Evolutionary conservation across 2,797 vertebrate species (phyloP), one percentile per base, ranked within the genome.

Genomic region (Diplodus puntazzo): DNA sequence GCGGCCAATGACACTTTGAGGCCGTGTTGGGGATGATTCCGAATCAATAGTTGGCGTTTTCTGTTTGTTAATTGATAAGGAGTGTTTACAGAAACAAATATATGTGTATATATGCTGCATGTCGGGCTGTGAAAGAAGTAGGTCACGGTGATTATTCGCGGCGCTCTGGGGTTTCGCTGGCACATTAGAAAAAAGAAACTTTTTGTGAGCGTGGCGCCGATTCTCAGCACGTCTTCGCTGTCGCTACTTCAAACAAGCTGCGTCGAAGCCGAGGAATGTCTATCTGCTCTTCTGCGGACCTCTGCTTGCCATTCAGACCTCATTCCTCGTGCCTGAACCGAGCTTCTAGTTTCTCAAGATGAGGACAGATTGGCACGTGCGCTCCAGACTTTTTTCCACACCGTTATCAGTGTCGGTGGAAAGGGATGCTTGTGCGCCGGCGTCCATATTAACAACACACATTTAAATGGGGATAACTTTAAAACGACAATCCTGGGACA

Each of bases 231-330:
- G 81, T 84, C 77, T 46, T 54, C 81, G 54, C 84, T 80, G 84
- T 87, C 66, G 69, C 75, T 54, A 42, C 81, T 88, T 91, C 87
- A 86, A 87, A 88, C 79, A 73, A 75, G 75, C 61, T 77, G 10
- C 1, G 74, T 79, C 71, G 83, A 71, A 89, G 81, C 62, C 81
- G 80, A 88, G 79, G 83, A 84, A 81, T 73, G 82, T 66, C 83
- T 77, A 60, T 84, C 84, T 80, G 74, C 82, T 82, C 80, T 82
- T 86, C 85, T 73, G 82, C 62, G 71, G 82, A 84, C 79, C 79
- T 76, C 72, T 73, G 82, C 34, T 93, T 90, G 81, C 82, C 72
- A 91, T 91, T 87, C 91, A 86, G 77, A 77, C 77, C 85, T 77
- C 84, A 73, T 82, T 70, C 49, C 48, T 27, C 74, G 70, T 12